phyloP scores from a whole-genome alignment of 1,140 invertebrate genomes.

The Drusus annulatus region DNA sequence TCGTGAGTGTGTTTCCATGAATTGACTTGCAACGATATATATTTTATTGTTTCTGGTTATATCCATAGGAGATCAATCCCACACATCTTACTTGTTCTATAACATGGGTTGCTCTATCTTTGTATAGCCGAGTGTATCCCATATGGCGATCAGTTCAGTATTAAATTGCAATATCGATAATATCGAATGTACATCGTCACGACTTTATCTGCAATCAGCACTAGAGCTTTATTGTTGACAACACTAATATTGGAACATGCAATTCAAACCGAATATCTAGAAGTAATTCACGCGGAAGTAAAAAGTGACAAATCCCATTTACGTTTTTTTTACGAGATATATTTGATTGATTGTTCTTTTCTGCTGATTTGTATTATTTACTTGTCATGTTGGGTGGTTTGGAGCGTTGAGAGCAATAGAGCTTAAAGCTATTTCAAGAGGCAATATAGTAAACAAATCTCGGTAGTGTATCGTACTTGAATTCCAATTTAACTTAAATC shows the following conservation, averaged over 20 bases:
- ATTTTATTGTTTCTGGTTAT: too few species aligned
- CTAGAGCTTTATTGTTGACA: constrained; percentile 18
- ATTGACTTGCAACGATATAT: too few species aligned
- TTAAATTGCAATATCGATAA: constrained; percentile 35
- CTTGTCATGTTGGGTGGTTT: too few species aligned
- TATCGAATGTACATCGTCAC: constrained; percentile 34
- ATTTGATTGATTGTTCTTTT: not conserved
- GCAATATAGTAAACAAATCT: too few species aligned
- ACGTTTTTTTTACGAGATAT: not conserved
- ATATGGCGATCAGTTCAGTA: constrained; percentile 14
- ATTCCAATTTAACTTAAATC: too few species aligned
- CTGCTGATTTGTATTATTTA: not conserved
- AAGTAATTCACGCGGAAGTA: not conserved
- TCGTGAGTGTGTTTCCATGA: too few species aligned
- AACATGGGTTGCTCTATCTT: not conserved
- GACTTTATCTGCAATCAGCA: constrained; percentile 26
- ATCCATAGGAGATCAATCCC: too few species aligned
- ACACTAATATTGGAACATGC: constrained; percentile 4
- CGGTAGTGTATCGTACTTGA: too few species aligned
- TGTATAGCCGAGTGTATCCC: not conserved
- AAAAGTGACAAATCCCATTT: not conserved
- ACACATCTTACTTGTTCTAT: too few species aligned
- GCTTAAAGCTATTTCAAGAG: too few species aligned
- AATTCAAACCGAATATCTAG: not conserved
- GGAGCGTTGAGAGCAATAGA: too few species aligned